Conservation (phyloP, 2,113 vertebrate genomes). For the Brachypteracias leptosomus region DNA sequence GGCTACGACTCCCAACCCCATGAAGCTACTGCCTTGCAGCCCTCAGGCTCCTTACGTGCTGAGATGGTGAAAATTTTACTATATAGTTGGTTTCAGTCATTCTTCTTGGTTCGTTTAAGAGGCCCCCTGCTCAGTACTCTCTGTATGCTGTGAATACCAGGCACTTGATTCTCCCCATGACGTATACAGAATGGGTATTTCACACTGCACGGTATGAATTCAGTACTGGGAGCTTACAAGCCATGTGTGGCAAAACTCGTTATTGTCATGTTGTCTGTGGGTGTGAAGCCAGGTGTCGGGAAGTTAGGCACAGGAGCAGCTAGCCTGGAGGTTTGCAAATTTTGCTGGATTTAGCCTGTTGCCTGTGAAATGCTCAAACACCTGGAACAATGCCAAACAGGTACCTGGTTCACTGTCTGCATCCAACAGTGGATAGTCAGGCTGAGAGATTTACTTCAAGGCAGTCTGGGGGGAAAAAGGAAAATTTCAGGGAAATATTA, state of each 20-base stretch:
- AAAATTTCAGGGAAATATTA: neutral
- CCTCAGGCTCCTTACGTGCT: neutral
- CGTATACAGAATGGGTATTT: neutral
- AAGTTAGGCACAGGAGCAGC: neutral
- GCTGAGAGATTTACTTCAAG: neutral
- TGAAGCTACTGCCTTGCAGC: neutral
- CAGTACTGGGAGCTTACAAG: neutral
- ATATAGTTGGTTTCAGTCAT: neutral
- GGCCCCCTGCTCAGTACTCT: neutral
- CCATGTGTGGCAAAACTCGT: rapidly evolving
- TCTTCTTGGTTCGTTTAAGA: neutral
- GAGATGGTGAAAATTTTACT: neutral
- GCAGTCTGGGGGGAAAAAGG: neutral
- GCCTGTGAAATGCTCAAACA: neutral
- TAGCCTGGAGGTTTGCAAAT: neutral
- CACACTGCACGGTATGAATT: neutral
- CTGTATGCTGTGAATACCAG: neutral
- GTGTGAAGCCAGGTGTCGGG: neutral
- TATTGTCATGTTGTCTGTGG: neutral
- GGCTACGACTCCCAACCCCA: neutral
- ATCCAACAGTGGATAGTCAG: neutral
- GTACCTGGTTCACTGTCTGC: neutral
- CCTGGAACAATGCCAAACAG: neutral
- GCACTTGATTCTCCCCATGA: neutral
- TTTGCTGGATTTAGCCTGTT: neutral